Base-by-base conservation (phyloP, 2,888 invertebrate species). In the Caenorhabditis sp. region DNA sequence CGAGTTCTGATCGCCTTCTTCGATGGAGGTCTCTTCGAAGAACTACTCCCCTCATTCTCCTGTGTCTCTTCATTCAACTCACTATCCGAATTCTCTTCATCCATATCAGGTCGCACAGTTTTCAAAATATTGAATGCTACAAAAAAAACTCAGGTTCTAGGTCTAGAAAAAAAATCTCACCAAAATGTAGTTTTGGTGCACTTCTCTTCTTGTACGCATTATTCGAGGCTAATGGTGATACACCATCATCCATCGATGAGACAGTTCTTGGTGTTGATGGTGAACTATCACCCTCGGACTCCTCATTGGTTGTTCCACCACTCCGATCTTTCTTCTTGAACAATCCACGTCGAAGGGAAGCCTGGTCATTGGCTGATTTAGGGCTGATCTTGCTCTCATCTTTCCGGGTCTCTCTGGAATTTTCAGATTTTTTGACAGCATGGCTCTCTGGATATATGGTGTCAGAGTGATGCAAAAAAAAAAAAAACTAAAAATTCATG, bases 111-210 rank as follows among this genome's bases (percentile, higher is more conserved):
- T 31, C 78, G 72, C 0, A 78, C 84, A n/a, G 83, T 81, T 76
- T 85, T 86, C 43, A 87, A 70, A 10, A 87, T 71, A 38, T 83
- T 85, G 68, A 86, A 83, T 0, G 86, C 86, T 84, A 72, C 7
- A 59, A 31, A 59, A 59, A n/a, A n/a, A n/a, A n/a, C n/a, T n/a
- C n/a, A n/a, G n/a, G n/a, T n/a, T n/a, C n/a, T n/a, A n/a, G n/a
- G n/a, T 31, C 31, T 31, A 31, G 31, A 31, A 31, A 31, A 31
- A n/a, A 49, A 31, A 31, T 7, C 31, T 31, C 5, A 31, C 31
- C 31, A 63, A 89, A 87, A 71, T 89, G 88, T 63, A 90, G 88
- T 76, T 89, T 90, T 77, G 89, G 89, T 69, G 89, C 83, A 38
- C 89, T 89, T 72, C 89, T 88, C 64, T 89, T 87, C 58, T 89